Base-by-base conservation (phyloP, 2,888 invertebrate species). In the Cheilosia variabilis region DNA sequence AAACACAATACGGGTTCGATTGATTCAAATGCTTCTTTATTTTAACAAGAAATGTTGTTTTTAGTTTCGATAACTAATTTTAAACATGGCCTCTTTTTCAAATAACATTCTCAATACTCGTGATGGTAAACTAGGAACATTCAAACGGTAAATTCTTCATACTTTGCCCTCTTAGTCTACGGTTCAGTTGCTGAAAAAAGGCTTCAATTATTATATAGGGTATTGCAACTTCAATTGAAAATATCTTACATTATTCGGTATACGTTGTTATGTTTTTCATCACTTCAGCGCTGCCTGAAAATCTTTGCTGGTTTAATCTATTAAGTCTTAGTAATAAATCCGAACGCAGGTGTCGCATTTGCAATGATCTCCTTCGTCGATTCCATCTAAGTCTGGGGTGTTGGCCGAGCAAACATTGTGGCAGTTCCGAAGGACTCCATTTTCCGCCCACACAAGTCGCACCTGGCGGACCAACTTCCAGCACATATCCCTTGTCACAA, bases 381-480 rank as follows among this genome's bases (percentile, higher is more conserved):
- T 96, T 96, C 96, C 96, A 97, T 62, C 97, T 93, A 45, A 97
- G 94, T 10, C 97, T 93, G 0, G 98, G 98, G 92, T 98, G 98
- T 90, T 97, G 96, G 6, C 97, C 97, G 0, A 96, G 94, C 0
- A 96, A 93, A 89, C 98, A 98, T 89, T 95, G 95, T 0, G 98
- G 98, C 60, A 97, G 91, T 88, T 97, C 95, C 87, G 95, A 94
- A 0, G 99, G 99, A 87, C 97, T 97, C 99, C 99, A 99, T 81
- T 95, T 95, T 0, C 98, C 98, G 7, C 98, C 97, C 31, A 99
- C 95, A 89, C 99, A 99, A 0, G 98, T 99, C 0, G 99, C 98
- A 1, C 98, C 98, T 0, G 97, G 97, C 0, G 97, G 96, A 1
- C 98, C 98, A 88, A 96, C 96, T 27, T 95, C 95, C 31, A 98